Base-by-base conservation (phyloP, 2,113 vertebrate species). In the Abramis brama region DNA sequence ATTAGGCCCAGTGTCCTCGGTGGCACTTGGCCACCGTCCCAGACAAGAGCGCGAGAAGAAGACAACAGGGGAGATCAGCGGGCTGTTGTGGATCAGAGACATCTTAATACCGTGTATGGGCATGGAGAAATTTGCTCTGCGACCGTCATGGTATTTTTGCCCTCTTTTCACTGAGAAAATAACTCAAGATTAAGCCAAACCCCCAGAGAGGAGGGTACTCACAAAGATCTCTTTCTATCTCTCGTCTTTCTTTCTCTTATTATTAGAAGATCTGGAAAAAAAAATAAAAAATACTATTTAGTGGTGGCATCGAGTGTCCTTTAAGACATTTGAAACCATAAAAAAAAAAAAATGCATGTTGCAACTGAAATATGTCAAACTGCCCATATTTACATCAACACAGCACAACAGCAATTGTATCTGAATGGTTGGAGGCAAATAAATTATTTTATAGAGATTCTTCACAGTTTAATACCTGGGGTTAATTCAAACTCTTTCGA, bases 21-120 rank as follows among this genome's bases (percentile, higher is more conserved):
- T 97, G 97, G 96, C 96, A 95, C 94, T 97, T 98, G 97, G 97
- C 96, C 89, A 94, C 94, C 94, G 94, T 96, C 97, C 97, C 97
- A 97, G 97, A 96, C 90, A 94, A 88, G 93, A 91, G 90, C 60
- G 91, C 88, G 83, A 92, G 92, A 79, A 91, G 93, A 92, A 91
- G 92, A 82, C 82, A 85, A 85, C 85, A 84, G 81, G 85, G 79
- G 82, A 85, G 82, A 85, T 84, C 79, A 85, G 90, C 45, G 78
- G 83, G 92, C 90, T 88, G 86, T 89, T 59, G 91, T 88, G 93
- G 92, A 93, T 93, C 87, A 6, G 94, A 95, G 93, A 94, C 93
- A 94, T 95, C 95, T 95, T 91, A 90, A 88, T 93, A 93, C 96
- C 95, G 94, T 94, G 91, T 96, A 93, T 92, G 94, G 95, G 94